Conservation (phyloP, 2,888 invertebrate genomes). For the Apamea crenata region DNA sequence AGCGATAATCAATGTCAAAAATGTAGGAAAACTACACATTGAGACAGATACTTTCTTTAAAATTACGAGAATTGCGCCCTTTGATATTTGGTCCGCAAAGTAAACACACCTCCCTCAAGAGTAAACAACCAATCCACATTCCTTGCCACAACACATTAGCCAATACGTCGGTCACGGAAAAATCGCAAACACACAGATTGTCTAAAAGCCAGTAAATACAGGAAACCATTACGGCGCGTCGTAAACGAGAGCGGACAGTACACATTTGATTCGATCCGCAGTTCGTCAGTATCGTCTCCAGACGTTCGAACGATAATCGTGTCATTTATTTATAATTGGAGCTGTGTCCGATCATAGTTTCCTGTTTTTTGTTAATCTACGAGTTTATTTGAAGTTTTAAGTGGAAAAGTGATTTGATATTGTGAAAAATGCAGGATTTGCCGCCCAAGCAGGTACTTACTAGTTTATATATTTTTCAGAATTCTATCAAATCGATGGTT, state of each 20-base stretch:
- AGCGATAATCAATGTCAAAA: no score
- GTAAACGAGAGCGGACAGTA: constrained; percentile 74
- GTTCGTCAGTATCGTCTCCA: constrained; percentile 70
- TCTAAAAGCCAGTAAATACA: constrained; percentile 71
- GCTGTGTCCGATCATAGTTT: constrained; percentile 31
- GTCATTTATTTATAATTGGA: constrained; percentile 61
- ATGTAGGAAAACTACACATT: no score
- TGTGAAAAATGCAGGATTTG: constrained; percentile 47
- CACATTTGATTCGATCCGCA: constrained; percentile 47
- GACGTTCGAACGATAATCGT: constrained; percentile 63
- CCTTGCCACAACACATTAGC: constrained; percentile 49
- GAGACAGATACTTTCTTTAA: no score
- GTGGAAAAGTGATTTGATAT: constrained; percentile 25
- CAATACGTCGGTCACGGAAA: constrained; percentile 44
- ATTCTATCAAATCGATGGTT: not conserved
- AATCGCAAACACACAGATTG: constrained; percentile 53
- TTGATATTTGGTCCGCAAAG: not conserved
- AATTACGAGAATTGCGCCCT: no score
- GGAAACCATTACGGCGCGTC: constrained; percentile 81
- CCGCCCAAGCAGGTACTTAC: constrained; percentile 57
- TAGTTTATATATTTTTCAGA: not conserved
- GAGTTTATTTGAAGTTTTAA: not conserved
- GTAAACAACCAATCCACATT: constrained; percentile 19
- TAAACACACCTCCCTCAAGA: not conserved
- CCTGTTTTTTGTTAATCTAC: not conserved